A percentile compares a stretch with the other conserved stretches of the same genome.
Evolutionary conservation across 2,888 invertebrate species (phyloP).

Genomic region (Idaea aversata): DNA sequence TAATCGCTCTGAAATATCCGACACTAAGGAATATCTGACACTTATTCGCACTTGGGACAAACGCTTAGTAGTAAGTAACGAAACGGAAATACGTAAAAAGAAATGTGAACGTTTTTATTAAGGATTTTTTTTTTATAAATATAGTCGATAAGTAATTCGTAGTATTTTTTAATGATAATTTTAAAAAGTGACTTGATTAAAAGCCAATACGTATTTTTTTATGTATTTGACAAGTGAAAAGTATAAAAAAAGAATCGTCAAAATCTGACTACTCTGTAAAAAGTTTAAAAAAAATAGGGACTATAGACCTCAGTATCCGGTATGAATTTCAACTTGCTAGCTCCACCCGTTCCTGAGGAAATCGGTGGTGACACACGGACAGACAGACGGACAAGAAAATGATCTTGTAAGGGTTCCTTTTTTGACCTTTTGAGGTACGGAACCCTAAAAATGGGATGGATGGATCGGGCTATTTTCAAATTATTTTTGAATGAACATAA

Average conservation of each 20-base stretch:
- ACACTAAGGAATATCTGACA: background rate
- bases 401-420: too few relatives aligned
- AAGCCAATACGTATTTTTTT: slow-evolving; percentile 14
- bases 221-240: background rate
- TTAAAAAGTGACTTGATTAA: slow-evolving; percentile 15
- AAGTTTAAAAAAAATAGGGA: too few relatives aligned
- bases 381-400: too few relatives aligned
- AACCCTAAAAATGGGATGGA: too few relatives aligned
- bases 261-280: too few relatives aligned
- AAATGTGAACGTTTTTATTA: slow-evolving; percentile 50
- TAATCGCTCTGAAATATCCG: background rate
- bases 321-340: too few relatives aligned
- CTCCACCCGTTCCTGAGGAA: too few relatives aligned
- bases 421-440: too few relatives aligned
- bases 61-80: slow-evolving; percentile 59
- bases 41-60: slow-evolving; percentile 1
- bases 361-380: too few relatives aligned
- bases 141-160: slow-evolving; percentile 26
- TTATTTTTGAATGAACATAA: too few relatives aligned
- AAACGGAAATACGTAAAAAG: slow-evolving; percentile 76
- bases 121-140: slow-evolving; percentile 34
- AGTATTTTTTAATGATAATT: slow-evolving; percentile 27
- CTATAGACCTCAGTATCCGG: background rate
- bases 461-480: too few relatives aligned
- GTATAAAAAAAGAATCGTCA: background rate